phyloP scores from a whole-genome alignment of 2,888 invertebrate species.

The Abrostola tripartita region DNA sequence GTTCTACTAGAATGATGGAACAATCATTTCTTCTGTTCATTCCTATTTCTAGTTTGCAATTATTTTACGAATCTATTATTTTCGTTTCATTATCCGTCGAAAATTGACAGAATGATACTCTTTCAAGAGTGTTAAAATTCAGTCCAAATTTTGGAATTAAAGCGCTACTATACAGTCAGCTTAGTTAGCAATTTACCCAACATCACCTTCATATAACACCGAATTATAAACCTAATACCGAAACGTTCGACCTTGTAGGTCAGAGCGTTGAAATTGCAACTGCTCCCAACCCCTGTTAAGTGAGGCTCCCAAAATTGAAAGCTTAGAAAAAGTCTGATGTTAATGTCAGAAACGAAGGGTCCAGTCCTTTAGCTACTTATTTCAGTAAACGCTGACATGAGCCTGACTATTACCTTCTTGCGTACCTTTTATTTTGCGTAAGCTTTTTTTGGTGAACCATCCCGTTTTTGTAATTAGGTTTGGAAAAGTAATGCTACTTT shows the following conservation, averaged over 20 bases:
- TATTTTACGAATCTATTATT: too few relatives aligned
- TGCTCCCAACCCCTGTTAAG: constrained; percentile 19
- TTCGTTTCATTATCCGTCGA: too few relatives aligned
- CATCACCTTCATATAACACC: constrained; percentile 1
- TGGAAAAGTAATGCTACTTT: constrained; percentile 30
- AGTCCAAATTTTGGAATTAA: too few relatives aligned
- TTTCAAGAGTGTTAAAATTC: too few relatives aligned
- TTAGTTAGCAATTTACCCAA: neutral
- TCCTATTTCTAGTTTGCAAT: too few relatives aligned
- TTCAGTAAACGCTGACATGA: constrained; percentile 55
- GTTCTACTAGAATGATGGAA: too few relatives aligned
- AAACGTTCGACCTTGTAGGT: constrained; percentile 36
- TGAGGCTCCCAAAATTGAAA: constrained; percentile 60
- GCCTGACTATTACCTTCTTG: constrained; percentile 34
- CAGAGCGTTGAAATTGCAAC: constrained; percentile 59
- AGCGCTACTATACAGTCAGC: too few relatives aligned
- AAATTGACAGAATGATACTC: too few relatives aligned
- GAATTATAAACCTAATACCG: constrained; percentile 37
- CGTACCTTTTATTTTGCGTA: constrained; percentile 23
- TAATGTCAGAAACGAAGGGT: constrained; percentile 59
- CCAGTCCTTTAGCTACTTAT: constrained; percentile 54
- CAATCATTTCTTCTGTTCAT: too few relatives aligned
- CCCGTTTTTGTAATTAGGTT: constrained; percentile 34
- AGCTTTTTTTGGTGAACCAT: constrained; percentile 25
- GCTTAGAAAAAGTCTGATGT: constrained; percentile 59